These are phyloP conservation scores for Numenius arquata DNA, from an alignment of 2,113 vertebrate genomes.

Conservation along the genomic window DNA sequence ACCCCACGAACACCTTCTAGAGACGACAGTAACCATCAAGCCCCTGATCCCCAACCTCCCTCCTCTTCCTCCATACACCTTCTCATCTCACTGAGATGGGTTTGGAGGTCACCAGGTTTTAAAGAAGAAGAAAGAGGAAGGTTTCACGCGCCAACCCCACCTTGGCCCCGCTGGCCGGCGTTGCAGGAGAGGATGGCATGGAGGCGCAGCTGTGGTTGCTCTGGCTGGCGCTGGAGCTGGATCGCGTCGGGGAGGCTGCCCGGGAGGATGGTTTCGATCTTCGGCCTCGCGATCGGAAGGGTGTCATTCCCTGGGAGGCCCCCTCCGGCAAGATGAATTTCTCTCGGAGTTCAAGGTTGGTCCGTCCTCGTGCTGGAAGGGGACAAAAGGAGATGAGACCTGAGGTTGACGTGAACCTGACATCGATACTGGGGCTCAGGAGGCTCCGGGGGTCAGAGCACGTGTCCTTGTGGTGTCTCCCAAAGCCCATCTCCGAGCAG, in stretches of 20 bases:
- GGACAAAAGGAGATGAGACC: neutral
- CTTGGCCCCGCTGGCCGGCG: conserved; percentile 89
- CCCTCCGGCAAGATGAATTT: conserved; percentile 98
- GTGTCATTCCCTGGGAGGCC: conserved; percentile 89
- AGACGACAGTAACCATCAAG: fast-evolving
- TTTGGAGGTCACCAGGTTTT: neutral
- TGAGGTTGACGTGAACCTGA: fast-evolving
- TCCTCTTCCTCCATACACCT: neutral
- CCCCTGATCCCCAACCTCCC: neutral
- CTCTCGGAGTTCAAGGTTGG: conserved; percentile 96
- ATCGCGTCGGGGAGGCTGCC: conserved; percentile 92
- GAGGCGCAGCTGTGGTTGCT: conserved; percentile 93
- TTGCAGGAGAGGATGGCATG: conserved; percentile 91
- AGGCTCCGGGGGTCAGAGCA: neutral
- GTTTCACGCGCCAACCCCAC: conserved; percentile 16
- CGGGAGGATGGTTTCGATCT: conserved; percentile 94
- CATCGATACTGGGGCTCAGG: fast-evolving
- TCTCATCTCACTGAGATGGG: fast-evolving
- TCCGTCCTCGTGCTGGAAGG: conserved; percentile 89
- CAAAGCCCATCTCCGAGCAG: neutral
- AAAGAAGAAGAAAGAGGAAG: neutral
- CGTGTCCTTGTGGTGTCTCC: neutral
- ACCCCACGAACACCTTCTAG: neutral
- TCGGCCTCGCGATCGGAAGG: conserved; percentile 91
- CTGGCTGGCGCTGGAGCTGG: conserved; percentile 96